Base-by-base conservation (phyloP, 2,797 vertebrate genomes). In the Arctocebus calabarensis region DNA sequence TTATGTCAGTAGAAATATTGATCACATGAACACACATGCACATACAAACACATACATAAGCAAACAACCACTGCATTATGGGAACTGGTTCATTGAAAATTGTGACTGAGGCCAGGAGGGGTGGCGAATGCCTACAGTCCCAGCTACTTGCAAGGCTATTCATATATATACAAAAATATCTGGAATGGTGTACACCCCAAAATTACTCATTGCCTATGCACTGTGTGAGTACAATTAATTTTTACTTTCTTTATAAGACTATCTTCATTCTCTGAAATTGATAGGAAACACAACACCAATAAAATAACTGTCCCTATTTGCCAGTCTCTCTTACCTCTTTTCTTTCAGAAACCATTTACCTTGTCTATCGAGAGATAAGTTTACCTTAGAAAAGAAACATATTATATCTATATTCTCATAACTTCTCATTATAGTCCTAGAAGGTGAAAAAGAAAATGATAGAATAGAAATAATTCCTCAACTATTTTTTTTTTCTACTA, bases 371-470 rank as follows among this genome's bases (percentile, higher is more conserved):
- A 25, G 43, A 32, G 52, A 29, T 20, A 82, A 71, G 43, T 23
- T 71, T 62, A 78, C 17, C 48, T 84, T 25, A 78, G 32, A 75
- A 52, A n/a, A 82, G 73, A 94, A n/a, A 61, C 64, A 40, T 7
- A 19, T 19, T 71, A 82, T 19, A 52, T 29, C 10, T 27, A 64
- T 4, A 73, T 52, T 32, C 20, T 92, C 34, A 32, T 45, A 91
- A 88, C 10, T 70, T 57, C 55, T 95, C 59, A 27, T 55, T 17
- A 83, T 77, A 48, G n/a, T 64, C 32, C 32, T 77, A 62, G 59
- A 91, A 84, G 48, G 70, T 27, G 37, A 91, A 25, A 57, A 84
- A 68, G 55, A 82, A 79, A 52, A 85, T 77, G 84, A 70, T 81
- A 37, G 62, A 66, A 16, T 4, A 82, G 29, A 91, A 81, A 88